These are phyloP conservation scores for Pedionomus torquatus DNA, from an alignment of 2,113 vertebrate genomes.

Conservation along the genomic window DNA sequence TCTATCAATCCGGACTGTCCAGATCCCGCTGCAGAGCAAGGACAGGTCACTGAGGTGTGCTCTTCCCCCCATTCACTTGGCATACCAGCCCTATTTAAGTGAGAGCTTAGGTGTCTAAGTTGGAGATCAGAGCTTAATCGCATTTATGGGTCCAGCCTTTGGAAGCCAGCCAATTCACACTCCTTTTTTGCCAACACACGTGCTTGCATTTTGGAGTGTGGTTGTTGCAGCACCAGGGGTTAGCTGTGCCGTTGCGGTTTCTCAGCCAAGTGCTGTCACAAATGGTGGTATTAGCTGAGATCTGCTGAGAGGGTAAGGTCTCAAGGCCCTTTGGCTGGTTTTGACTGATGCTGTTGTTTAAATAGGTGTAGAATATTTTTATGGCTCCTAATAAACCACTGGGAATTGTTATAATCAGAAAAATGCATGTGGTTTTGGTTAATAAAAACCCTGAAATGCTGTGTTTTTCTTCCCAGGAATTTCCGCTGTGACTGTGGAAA, in stretches of 20 bases:
- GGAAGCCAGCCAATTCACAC: accelerated
- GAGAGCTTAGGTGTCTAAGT: not conserved
- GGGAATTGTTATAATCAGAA: not conserved
- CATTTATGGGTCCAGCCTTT: accelerated
- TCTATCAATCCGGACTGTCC: not conserved
- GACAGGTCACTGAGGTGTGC: accelerated
- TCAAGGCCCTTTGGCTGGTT: not conserved
- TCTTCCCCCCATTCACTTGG: accelerated
- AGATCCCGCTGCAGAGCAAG: not conserved
- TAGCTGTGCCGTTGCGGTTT: accelerated
- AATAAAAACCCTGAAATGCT: not conserved
- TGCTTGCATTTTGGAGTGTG: accelerated
- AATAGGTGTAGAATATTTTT: not conserved
- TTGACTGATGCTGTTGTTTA: not conserved
- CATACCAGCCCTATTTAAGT: accelerated
- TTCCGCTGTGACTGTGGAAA: conserved; percentile 98
- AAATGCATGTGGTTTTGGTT: not conserved
- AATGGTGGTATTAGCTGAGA: accelerated
- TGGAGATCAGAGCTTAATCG: not conserved
- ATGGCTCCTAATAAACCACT: not conserved
- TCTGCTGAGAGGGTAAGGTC: not conserved
- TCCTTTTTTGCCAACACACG: accelerated
- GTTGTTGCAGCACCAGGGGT: too few species aligned
- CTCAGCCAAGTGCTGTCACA: not conserved
- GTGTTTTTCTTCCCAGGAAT: conserved; percentile 77